These are phyloP conservation scores for Pheosia gnoma DNA, from an alignment of 2,888 invertebrate genomes.

Conservation along the genomic window DNA sequence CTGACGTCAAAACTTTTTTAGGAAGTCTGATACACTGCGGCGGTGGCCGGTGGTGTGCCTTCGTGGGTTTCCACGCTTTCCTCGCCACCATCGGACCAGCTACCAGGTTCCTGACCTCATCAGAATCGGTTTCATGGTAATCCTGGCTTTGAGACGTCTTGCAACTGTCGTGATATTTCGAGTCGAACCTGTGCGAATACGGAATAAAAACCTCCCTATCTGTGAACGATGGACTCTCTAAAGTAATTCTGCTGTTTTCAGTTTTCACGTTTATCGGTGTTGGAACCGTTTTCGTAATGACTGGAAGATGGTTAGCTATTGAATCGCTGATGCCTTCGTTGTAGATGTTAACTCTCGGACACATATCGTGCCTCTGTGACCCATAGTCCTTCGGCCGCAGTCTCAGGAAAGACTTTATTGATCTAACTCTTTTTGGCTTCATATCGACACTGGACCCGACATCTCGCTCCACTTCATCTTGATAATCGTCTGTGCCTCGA, in stretches of 20 bases:
- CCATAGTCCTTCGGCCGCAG: constrained; percentile 3
- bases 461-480: constrained; percentile 1
- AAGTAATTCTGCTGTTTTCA: constrained; percentile 23
- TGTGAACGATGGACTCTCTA: constrained; percentile 12
- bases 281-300: constrained; percentile 12
- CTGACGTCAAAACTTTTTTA: constrained; percentile 53
- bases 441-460: not conserved
- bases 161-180: constrained; percentile 61
- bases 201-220: constrained; percentile 43
- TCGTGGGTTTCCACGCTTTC: not conserved
- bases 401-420: constrained; percentile 30
- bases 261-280: constrained; percentile 19
- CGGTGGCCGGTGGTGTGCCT: not conserved
- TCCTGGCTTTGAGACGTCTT: constrained; percentile 27
- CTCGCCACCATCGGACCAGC: constrained; percentile 8
- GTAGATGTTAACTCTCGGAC: constrained; percentile 52
- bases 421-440: constrained; percentile 9
- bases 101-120: constrained; percentile 19
- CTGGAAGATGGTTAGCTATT: constrained; percentile 26
- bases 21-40: constrained; percentile 40
- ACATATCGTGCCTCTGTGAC: not conserved
- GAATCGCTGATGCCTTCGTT: constrained; percentile 67
- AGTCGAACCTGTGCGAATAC: constrained; percentile 47
- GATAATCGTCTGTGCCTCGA: not conserved
- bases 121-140: constrained; percentile 25